Base-by-base conservation (phyloP, 1,140 invertebrate genomes). In the Danaus melanippus region DNA sequence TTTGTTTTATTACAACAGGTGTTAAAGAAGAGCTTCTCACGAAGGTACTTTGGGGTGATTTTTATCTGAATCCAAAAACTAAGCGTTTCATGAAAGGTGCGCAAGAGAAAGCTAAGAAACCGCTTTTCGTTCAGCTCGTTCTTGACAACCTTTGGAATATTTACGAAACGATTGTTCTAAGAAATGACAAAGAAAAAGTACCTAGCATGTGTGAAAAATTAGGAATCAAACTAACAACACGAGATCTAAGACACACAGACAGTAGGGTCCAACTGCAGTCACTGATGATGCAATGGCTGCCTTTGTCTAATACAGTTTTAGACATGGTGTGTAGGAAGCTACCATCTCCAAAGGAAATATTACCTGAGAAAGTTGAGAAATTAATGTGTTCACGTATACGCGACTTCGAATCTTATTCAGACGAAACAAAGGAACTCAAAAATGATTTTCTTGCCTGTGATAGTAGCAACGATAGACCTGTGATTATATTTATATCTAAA, bases 31-130 rank as follows among this genome's bases (percentile, higher is more conserved):
- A 91, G 62, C 82, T 95, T 40, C 80, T 95, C 8, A 90, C 91
- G 67, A 94, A 92, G 86, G 93, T 95, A 0, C 86, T 99, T 8
- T 99, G 98, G 96, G 98, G 98, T 48, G 97, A 99, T 87, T 98
- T 90, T 88, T 99, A 96, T 80, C 90, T 98, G 10, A 96, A 97
- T 81, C 77, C 88, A 0, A 98, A 98, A 87, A 91, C 92, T 2
- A 98, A 97, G 82, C 89, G 92, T 62, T 94, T 98, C 47, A 88
- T 94, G 87, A 93, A 93, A 86, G 97, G 97, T 32, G 98, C 98
- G 9, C 94, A 97, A 86, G 94, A 93, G 68, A 98, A 97, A 79
- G 95, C 94, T 0, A 99, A 99, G 79, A 97, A 96, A 69, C 96
- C 98, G 0, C 85, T 99, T 58, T 99, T 99, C 88, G 97, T 98